Percentiles rank a stretch among this genome's conserved stretches.
phyloP scores from a whole-genome alignment of 2,888 invertebrate genomes.

The Amphipoea lucens region DNA sequence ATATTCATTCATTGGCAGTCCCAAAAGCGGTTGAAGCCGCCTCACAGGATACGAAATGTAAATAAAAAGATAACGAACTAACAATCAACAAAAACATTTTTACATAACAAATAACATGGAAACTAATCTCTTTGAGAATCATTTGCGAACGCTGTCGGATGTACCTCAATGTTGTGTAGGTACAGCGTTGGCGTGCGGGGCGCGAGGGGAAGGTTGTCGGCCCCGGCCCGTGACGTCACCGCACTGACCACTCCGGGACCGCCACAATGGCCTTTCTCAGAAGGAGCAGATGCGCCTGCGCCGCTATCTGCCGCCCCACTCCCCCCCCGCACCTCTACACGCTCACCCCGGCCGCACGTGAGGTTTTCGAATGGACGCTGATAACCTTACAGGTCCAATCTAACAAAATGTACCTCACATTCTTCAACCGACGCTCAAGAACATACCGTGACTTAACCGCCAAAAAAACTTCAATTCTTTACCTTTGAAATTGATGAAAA shows the following conservation, averaged over 20 bases:
- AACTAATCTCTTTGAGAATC: constrained; percentile 69
- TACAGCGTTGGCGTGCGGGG: constrained; percentile 67
- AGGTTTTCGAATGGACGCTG: constrained; percentile 70
- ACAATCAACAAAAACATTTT: constrained; percentile 47
- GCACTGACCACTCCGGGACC: constrained; percentile 88
- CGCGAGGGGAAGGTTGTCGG: constrained; percentile 87
- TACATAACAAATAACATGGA: constrained; percentile 62
- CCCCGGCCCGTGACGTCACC: constrained; percentile 89
- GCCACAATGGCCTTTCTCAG: constrained; percentile 89
- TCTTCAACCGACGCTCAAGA: constrained; percentile 63
- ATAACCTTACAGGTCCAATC: constrained; percentile 68
- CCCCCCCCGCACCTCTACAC: constrained; percentile 75
- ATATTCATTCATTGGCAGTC: constrained; percentile 29
- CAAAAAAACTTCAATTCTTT: constrained; percentile 73
- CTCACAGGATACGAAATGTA: constrained; percentile 51
- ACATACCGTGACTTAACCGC: constrained; percentile 65
- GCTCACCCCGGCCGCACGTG: constrained; percentile 74
- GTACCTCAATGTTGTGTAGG: constrained; percentile 69
- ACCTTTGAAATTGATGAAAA: constrained; percentile 73
- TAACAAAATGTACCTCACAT: constrained; percentile 52
- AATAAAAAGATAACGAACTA: constrained; percentile 41
- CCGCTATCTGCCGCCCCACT: constrained; percentile 82
- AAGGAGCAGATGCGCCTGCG: constrained; percentile 88
- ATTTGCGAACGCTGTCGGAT: constrained; percentile 72
- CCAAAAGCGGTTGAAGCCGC: constrained; percentile 9